A percentile compares a stretch with the other conserved stretches of the same genome.
Conservation (phyloP, 1,140 invertebrate genomes). For the Ostrea denselamellosa region DNA sequence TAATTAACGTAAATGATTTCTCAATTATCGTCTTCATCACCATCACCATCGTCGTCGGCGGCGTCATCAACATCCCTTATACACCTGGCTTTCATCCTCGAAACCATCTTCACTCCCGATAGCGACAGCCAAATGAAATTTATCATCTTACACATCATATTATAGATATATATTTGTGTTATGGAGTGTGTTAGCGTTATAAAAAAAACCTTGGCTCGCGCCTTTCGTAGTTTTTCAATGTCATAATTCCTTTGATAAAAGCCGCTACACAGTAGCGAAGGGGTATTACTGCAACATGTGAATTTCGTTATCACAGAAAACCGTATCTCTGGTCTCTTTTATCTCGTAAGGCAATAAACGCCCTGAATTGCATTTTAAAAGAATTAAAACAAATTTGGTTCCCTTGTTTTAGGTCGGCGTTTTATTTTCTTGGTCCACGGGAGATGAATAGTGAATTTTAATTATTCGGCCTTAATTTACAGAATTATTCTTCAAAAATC, state of each 20-base stretch:
- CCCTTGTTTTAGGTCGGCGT: neutral
- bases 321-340: neutral
- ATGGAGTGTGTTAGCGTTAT: neutral
- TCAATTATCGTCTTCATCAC: neutral
- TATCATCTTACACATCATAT: no score
- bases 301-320: neutral
- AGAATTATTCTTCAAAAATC: no score
- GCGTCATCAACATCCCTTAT: neutral
- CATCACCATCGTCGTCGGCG: neutral
- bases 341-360: neutral
- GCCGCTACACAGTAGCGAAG: neutral
- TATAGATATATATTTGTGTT: neutral
- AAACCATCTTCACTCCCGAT: neutral
- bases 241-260: slow-evolving; percentile 36
- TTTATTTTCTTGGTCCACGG: neutral
- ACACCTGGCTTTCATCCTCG: neutral
- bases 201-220: neutral
- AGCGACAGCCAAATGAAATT: neutral
- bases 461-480: no score
- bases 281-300: neutral
- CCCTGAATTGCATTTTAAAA: slow-evolving; percentile 32
- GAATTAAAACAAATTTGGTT: slow-evolving; percentile 6
- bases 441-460: neutral
- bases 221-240: slow-evolving; percentile 20
- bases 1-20: neutral